Evolutionary conservation across 2,113 vertebrate species (phyloP).

Genomic region (Colius striatus): DNA sequence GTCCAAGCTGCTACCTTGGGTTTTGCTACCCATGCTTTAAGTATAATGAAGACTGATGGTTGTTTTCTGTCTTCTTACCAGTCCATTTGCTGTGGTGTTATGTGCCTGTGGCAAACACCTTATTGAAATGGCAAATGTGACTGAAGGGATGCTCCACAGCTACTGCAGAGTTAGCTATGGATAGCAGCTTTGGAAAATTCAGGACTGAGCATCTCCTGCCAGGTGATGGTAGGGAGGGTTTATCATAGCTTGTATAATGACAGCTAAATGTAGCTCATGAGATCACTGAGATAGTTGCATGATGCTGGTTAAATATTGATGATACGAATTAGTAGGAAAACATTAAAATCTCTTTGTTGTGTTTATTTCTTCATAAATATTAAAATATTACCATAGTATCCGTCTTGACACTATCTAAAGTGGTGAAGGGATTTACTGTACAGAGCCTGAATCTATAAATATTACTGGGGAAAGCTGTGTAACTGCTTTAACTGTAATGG

Average conservation of each 20-base stretch:
- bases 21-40: not conserved
- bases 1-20: not conserved
- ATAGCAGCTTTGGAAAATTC: not conserved
- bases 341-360: not conserved
- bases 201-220: rapidly evolving
- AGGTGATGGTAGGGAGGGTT: not conserved
- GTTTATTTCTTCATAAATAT: not conserved
- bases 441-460: not conserved
- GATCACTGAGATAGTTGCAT: not conserved
- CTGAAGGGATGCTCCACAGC: not conserved
- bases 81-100: not conserved
- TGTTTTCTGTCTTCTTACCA: not conserved
- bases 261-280: not conserved
- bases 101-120: not conserved
- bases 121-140: not conserved
- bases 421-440: not conserved
- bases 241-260: not conserved
- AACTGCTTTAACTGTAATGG: not conserved
- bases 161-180: not conserved
- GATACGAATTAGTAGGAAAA: not conserved
- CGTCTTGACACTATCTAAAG: not conserved
- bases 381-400: not conserved
- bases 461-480: not conserved
- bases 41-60: not conserved
- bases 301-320: not conserved